Evolutionary conservation across 2,797 vertebrate species (phyloP).

Genomic region (Sphaeramia orbicularis): DNA sequence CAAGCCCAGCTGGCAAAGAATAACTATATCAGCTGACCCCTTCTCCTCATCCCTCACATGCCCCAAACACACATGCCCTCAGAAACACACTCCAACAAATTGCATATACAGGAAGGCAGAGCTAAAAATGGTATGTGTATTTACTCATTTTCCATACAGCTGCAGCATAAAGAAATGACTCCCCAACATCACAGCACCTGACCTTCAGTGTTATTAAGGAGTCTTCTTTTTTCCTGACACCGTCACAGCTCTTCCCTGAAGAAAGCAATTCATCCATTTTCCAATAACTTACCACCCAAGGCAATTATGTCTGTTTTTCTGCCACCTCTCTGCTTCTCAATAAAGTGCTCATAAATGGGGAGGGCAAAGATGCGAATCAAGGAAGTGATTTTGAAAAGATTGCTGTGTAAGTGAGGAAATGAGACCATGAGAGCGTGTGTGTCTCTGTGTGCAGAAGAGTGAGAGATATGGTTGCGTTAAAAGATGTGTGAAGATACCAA

Average conservation of each 20-base stretch:
- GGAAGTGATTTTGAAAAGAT: constrained; percentile 82
- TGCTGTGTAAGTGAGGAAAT: constrained; percentile 78
- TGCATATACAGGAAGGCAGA: constrained; percentile 51
- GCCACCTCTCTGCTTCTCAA: constrained; percentile 80
- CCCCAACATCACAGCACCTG: constrained; percentile 67
- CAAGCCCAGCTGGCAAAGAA: constrained; percentile 40
- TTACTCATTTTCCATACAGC: constrained; percentile 61
- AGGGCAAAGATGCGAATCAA: constrained; percentile 81
- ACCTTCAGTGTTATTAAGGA: constrained; percentile 80
- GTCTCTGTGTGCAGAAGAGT: constrained; percentile 6
- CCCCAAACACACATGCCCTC: constrained; percentile 29
- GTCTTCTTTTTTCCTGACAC: constrained; percentile 75
- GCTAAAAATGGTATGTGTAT: constrained; percentile 49
- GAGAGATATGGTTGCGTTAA: constrained; percentile 55
- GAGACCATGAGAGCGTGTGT: constrained; percentile 53
- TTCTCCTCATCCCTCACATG: constrained; percentile 14
- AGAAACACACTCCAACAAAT: constrained; percentile 56
- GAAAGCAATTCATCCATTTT: constrained; percentile 83
- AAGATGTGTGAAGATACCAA: constrained; percentile 68
- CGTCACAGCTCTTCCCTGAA: constrained; percentile 66
- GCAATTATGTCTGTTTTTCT: constrained; percentile 84
- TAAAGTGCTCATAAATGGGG: constrained; percentile 82
- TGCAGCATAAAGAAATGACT: constrained; percentile 45
- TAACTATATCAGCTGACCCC: constrained; percentile 45
- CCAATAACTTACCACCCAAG: constrained; percentile 82